A percentile compares a stretch with the other conserved stretches of the same genome.
Evolutionary conservation across 1,140 invertebrate genomes (phyloP).

Genomic region (Bombus fervidus): DNA sequence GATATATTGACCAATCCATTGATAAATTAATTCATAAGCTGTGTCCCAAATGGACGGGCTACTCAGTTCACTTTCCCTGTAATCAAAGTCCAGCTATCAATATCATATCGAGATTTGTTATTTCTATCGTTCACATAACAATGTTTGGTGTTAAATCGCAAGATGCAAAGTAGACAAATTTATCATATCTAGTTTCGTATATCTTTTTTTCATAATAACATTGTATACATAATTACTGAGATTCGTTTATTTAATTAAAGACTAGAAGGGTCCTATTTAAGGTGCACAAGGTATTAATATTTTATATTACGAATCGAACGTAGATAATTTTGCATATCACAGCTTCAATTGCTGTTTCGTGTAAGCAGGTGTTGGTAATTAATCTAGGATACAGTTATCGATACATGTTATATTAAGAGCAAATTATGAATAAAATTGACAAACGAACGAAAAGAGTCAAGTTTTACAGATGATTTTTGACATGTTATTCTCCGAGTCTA

Average conservation of each 20-base stretch:
- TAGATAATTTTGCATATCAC: neutral
- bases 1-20: constrained; percentile 89
- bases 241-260: neutral
- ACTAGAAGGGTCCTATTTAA: neutral
- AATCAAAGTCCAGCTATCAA: neutral
- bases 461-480: neutral
- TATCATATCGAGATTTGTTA: too few relatives aligned
- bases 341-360: neutral
- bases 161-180: too few relatives aligned
- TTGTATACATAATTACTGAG: neutral
- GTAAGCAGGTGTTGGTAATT: neutral
- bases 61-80: constrained; percentile 88
- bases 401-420: neutral
- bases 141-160: too few relatives aligned
- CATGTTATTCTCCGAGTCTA: neutral
- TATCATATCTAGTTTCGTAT: too few relatives aligned
- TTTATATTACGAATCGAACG: neutral
- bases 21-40: constrained; percentile 87
- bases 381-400: neutral
- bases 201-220: too few relatives aligned
- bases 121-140: too few relatives aligned
- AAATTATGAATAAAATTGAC: neutral
- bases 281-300: neutral
- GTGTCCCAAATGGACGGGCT: constrained; percentile 84
- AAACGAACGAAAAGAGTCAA: neutral